Conservation (phyloP, 92 coral and sea anemone genomes). For the Palythoa grandiflora region DNA sequence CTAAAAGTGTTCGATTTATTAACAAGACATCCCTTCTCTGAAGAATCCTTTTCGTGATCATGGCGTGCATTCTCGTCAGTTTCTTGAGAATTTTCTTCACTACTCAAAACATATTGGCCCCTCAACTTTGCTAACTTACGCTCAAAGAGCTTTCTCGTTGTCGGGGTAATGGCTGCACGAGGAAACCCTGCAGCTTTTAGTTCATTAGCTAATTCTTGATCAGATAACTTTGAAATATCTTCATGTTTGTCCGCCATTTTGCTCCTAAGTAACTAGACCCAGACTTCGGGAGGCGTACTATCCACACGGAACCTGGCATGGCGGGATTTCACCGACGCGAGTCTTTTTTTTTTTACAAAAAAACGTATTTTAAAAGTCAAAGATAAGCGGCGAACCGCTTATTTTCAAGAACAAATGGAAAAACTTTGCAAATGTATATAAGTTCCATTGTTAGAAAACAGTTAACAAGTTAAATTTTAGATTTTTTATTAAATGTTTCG, state of each 20-base stretch:
- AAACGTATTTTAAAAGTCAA: too few species aligned
- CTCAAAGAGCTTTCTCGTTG: conserved; percentile 85
- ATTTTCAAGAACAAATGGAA: too few species aligned
- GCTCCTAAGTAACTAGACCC: conserved; percentile 15
- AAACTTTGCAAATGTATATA: too few species aligned
- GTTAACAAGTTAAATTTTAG: too few species aligned
- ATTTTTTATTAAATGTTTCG: too few species aligned
- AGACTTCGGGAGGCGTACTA: background rate
- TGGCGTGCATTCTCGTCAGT: background rate
- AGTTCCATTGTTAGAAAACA: too few species aligned
- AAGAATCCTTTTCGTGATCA: background rate
- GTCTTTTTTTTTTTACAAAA: too few species aligned
- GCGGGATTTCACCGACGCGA: too few species aligned
- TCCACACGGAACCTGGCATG: too few species aligned
- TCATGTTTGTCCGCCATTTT: conserved; percentile 83
- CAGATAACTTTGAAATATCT: conserved; percentile 63
- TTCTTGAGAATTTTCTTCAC: background rate
- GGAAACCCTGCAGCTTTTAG: conserved; percentile 70
- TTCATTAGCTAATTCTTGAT: conserved; percentile 78
- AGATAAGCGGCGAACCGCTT: too few species aligned
- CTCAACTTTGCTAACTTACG: conserved; percentile 78
- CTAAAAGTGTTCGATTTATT: background rate
- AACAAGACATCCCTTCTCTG: background rate
- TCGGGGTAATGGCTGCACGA: conserved; percentile 83
- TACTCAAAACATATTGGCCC: conserved; percentile 41